These are phyloP conservation scores for Pasiphila rectangulata DNA, from an alignment of 2,888 invertebrate species.

Conservation along the genomic window DNA sequence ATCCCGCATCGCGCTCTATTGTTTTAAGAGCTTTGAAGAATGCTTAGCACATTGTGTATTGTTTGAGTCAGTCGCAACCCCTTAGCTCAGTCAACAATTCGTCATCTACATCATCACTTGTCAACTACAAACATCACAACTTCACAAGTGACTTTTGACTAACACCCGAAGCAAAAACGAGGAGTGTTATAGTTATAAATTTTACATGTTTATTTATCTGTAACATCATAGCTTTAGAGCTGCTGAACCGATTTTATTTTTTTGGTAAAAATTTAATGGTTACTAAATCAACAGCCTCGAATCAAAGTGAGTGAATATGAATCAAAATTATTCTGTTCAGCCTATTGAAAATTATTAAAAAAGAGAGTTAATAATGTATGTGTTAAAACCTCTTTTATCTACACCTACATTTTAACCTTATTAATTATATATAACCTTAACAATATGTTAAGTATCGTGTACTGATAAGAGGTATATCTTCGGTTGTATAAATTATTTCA, in stretches of 20 bases:
- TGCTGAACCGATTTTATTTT: no score
- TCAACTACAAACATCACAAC: no score
- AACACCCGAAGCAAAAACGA: no score
- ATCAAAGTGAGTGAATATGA: no score
- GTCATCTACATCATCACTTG: constrained; percentile 30
- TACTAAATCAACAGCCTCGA: no score
- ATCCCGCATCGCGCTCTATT: constrained; percentile 71
- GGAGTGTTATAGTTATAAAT: no score
- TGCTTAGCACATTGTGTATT: constrained; percentile 33
- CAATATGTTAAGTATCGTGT: neutral
- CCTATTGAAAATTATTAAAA: no score
- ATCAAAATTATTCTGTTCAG: no score
- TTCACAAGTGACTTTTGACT: constrained; percentile 33
- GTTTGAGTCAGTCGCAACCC: constrained; percentile 38
- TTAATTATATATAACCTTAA: constrained; percentile 13
- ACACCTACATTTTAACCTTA: constrained; percentile 12
- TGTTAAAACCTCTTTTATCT: constrained; percentile 21
- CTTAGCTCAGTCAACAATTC: constrained; percentile 36
- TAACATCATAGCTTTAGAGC: no score
- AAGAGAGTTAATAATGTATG: no score
- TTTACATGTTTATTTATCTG: no score
- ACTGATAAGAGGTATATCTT: constrained; percentile 19
- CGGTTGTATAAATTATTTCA: constrained; percentile 13
- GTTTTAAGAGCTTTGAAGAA: constrained; percentile 58
- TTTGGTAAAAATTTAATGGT: no score